A percentile compares a stretch with the other conserved stretches of the same genome.
Evolutionary conservation across 1,140 invertebrate species (phyloP).

Genomic region (Magallana angulata): DNA sequence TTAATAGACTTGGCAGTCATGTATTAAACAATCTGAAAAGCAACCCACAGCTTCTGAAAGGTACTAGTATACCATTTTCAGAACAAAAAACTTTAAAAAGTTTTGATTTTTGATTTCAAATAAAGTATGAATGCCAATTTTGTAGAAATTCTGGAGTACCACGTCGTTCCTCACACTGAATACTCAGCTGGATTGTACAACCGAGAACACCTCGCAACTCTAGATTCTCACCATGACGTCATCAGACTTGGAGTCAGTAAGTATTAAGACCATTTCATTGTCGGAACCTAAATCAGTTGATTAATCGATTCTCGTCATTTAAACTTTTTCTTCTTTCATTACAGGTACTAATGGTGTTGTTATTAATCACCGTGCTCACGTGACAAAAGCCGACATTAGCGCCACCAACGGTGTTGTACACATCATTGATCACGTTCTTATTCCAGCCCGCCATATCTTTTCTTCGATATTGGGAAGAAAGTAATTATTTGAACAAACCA

Average conservation of each 20-base stretch:
- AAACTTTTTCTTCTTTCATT: too few relatives aligned
- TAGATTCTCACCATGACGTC: slow-evolving; percentile 52
- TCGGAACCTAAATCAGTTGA: too few relatives aligned
- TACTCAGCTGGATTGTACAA: slow-evolving; percentile 58
- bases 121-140: too few relatives aligned
- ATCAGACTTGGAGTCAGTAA: slow-evolving; percentile 40
- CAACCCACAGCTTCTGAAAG: neutral
- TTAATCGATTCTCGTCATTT: too few relatives aligned
- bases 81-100: too few relatives aligned
- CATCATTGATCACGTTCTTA: slow-evolving; percentile 91
- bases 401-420: slow-evolving; percentile 91
- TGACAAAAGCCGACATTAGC: slow-evolving; percentile 88
- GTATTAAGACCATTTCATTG: neutral
- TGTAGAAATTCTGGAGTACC: slow-evolving; percentile 58
- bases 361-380: slow-evolving; percentile 74
- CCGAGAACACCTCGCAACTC: slow-evolving; percentile 42
- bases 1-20: slow-evolving; percentile 77
- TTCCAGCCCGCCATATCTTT: slow-evolving; percentile 80
- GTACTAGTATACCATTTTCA: neutral
- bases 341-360: neutral
- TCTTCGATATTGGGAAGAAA: slow-evolving; percentile 32
- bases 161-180: slow-evolving; percentile 58
- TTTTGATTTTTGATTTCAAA: too few relatives aligned
- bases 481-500: neutral
- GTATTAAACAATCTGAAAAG: slow-evolving; percentile 1